Base-by-base conservation (phyloP, 1,140 invertebrate species). In the Aphelinus certus region DNA sequence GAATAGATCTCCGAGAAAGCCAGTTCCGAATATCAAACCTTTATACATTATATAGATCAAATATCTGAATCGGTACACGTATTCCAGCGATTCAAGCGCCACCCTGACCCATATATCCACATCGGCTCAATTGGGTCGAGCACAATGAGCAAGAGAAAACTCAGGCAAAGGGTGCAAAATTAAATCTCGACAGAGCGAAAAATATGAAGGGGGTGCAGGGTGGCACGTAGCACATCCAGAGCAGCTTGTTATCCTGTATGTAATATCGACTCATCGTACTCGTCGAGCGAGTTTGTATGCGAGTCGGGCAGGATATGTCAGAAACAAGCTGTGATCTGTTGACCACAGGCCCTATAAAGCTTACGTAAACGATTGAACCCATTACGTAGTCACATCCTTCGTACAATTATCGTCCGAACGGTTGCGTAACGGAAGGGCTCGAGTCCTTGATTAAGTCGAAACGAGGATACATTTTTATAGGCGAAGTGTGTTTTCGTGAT, bases 321-420 rank as follows among this genome's bases (percentile, higher is more conserved):
- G 51, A 49, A 71, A 69, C 80, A 83, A 81, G 77, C 75, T 69
- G 78, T 79, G 77, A 83, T 83, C 79, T 79, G 82, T 84, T 82
- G 83, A 66, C 46, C 69, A 69, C 83, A 84, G 80, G 70, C 71
- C 70, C 72, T 76, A 81, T 81, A 77, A 79, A 70, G 71, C 81
- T 84, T 84, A 26, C 26, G 26, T 26, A 26, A 26, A 26, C 26
- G 26, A 26, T 26, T 26, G 26, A 26, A 26, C 26, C 26, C 26
- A 26, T 26, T 26, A 26, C 26, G 26, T 26, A 26, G 26, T 26
- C 26, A 26, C 26, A 26, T 26, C 26, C 26, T 26, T 26, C 26
- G 26, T 26, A 26, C 26, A 26, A 26, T 26, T 26, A 26, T 26
- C 26, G 26, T 26, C 26, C 26, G 26, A 26, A 26, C 26, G 26